Evolutionary conservation across 53 echinoderm and acorn worm genomes (phyloP), one percentile per base, ranked within the genome.

Genomic region (Antedon mediterranea): DNA sequence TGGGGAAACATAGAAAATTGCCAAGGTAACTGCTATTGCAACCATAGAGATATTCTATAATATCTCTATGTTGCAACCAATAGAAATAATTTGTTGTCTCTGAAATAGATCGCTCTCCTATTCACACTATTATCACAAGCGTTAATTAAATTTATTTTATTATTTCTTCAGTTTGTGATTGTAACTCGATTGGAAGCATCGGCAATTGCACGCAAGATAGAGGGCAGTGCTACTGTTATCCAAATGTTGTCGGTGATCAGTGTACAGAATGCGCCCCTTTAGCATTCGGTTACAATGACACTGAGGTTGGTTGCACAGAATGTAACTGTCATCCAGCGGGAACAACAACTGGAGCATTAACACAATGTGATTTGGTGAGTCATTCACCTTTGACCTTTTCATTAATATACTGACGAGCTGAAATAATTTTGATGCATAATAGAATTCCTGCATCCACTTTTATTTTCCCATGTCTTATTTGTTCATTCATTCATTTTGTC

Each of bases 261-360:
- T 94, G 95, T 77, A 84, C 84, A 26, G 75, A 83, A 84, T 94
- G 95, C 73, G 87, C 87, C 32, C 75, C 84, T 29, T 71, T 85
- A 9, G 82, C 87, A 11, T 94, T 91, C 89, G 91, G 95, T 15
- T 91, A 89, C 34, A 57, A 57, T 18, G 87, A 77, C 30, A 87
- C 87, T 28, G 86, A 91, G 3, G 23, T 28, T 32, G 95, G 95
- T 7, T 94, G 95, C 41, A 87, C 88, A 0, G 30, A 44, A 0
- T 94, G 95, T 75, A 88, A 92, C 71, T 94, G 95, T 71, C 95
- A 94, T 74, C 87, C 89, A 0, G 80, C 89, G 9, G 95, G 91
- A 4, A 87, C 91, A 0, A 33, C 77, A 0, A 43, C 74, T 31
- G 87, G 84, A 14, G 86, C 87, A 71, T 57, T 57, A 57, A 86